Percentiles rank a stretch among this genome's conserved stretches.
phyloP scores from a whole-genome alignment of 1,140 invertebrate genomes.

The Zaprionus gabonicus region DNA sequence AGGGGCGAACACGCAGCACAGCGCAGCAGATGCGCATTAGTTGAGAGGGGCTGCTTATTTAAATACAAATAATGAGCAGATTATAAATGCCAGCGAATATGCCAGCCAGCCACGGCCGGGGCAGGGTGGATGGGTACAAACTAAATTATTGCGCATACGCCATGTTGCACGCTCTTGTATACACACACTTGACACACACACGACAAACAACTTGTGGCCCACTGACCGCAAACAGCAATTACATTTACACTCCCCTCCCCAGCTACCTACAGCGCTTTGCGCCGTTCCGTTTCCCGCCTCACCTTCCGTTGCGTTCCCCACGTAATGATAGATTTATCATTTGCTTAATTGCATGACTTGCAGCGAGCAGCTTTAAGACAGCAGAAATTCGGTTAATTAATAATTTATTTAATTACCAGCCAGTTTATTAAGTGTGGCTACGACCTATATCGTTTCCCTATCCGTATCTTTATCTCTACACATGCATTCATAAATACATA shows the following conservation, averaged over 20 bases:
- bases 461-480: background rate
- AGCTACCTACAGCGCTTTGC: background rate
- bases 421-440: constrained; percentile 49
- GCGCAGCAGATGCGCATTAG: constrained; percentile 59
- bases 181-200: constrained; percentile 32
- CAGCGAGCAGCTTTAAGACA: constrained; percentile 43
- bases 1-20: constrained; percentile 44
- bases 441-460: background rate
- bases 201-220: constrained; percentile 30
- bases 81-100: constrained; percentile 65
- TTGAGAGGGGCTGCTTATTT: constrained; percentile 54
- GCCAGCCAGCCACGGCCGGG: background rate
- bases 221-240: constrained; percentile 46
- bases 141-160: constrained; percentile 68
- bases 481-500: constrained; percentile 1
- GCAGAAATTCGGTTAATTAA: constrained; percentile 60
- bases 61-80: constrained; percentile 78
- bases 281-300: too few relatives aligned
- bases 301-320: background rate
- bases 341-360: constrained; percentile 69
- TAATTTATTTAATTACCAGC: constrained; percentile 73
- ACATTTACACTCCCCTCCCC: constrained; percentile 30
- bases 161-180: constrained; percentile 46
- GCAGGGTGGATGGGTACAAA: background rate
- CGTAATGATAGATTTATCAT: constrained; percentile 73